Evolutionary conservation across 92 coral and sea anemone genomes (phyloP).

Genomic region (Blastomussa wellsi): DNA sequence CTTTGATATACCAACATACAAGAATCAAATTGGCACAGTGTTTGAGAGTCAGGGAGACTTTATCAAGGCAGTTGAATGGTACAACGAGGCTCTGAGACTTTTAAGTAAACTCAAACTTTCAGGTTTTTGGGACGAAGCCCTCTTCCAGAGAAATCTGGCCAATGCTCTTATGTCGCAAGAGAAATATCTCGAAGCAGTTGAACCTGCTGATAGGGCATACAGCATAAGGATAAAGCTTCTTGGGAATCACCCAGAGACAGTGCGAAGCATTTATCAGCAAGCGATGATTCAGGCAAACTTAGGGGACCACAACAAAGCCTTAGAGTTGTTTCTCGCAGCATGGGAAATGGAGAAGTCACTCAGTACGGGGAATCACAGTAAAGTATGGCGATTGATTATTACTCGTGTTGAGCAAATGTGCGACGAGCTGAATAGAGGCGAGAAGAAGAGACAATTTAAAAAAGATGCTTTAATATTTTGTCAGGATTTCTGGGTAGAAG

Average conservation of each 20-base stretch:
- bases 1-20: constrained; percentile 33
- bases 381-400: constrained; percentile 39
- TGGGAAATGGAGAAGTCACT: constrained; percentile 70
- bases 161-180: constrained; percentile 51
- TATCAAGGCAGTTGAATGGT: constrained; percentile 46
- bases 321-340: constrained; percentile 38
- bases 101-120: constrained; percentile 49
- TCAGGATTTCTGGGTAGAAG: constrained; percentile 4
- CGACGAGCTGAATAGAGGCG: neutral
- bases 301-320: constrained; percentile 30
- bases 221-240: constrained; percentile 39
- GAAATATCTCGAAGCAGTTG: constrained; percentile 52
- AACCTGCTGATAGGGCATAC: constrained; percentile 59
- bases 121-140: constrained; percentile 59
- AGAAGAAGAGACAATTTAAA: neutral
- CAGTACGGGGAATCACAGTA: constrained; percentile 54
- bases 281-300: constrained; percentile 60
- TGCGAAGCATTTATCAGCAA: constrained; percentile 62
- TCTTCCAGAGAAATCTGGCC: constrained; percentile 63
- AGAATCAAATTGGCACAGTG: constrained; percentile 38
- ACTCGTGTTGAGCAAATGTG: constrained; percentile 8
- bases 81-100: constrained; percentile 56
- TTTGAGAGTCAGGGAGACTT: constrained; percentile 32
- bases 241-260: constrained; percentile 69
- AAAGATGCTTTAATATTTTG: constrained; percentile 1